Base-by-base conservation (phyloP, 2,888 invertebrate genomes). In the Apodemia zela region DNA sequence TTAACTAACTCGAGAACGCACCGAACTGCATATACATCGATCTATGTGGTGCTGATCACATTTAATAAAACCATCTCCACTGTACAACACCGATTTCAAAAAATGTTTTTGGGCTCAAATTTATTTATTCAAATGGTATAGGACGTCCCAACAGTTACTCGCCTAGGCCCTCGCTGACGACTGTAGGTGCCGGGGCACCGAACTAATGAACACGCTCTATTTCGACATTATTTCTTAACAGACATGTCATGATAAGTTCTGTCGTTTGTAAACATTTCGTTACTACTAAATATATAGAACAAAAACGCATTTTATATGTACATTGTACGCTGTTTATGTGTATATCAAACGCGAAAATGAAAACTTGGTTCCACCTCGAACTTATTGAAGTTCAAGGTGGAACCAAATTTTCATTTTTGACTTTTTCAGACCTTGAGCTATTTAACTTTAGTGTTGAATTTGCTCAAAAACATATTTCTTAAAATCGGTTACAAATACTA, bases 141-240 rank as follows among this genome's bases (percentile, higher is more conserved):
- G 33, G 33, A 3, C 10, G 25, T 63, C n/a, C 13, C 38, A 60
- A 29, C 49, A 51, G n/a, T 13, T 59, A 60, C 35, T 57, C 8
- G 33, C 33, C 7, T 1, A 8, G 33, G 6, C 8, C 8, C 33
- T 1, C 8, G 1, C 8, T 33, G 33, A 33, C 33, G 8, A 8
- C 8, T 33, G 33, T 8, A 1, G 8, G 8, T 33, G 33, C 8
- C 33, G 1, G 33, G 33, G 8, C 33, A 8, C 33, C 33, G 33
- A 7, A 57, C 25, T 29, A 15, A 57, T 33, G 0, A 11, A 15
- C 15, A 15, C 42, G 59, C n/a, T 38, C 38, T 38, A 38, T 38
- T 38, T 38, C 38, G 13, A 38, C 38, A 3, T 38, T 13, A 38
- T 38, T 4, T 38, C 11, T 38, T 11, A 38, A 38, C 38, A 38